Percentiles rank a stretch among this genome's conserved stretches.
phyloP scores from a whole-genome alignment of 2,113 vertebrate species.

The Ariopsis seemanni region DNA sequence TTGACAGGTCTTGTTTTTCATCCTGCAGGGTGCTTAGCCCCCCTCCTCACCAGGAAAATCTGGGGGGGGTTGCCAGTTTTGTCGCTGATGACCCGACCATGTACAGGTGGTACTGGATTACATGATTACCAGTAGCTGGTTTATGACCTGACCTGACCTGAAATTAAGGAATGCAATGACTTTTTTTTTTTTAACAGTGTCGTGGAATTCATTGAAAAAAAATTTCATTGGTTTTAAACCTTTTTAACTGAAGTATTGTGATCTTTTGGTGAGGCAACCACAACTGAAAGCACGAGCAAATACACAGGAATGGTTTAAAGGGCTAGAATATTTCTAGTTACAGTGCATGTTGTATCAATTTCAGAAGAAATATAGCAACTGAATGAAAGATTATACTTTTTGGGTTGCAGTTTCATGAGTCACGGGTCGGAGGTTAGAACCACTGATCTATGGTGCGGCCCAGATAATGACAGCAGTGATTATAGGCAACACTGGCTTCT shows the following conservation, averaged over 20 bases:
- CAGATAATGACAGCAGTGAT: conserved; percentile 25
- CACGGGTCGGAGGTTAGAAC: neutral
- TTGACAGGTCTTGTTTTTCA: too few relatives aligned
- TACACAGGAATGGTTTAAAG: neutral
- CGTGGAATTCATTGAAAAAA: neutral
- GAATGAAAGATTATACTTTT: neutral
- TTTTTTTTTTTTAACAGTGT: neutral
- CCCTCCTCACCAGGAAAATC: too few relatives aligned
- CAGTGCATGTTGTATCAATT: neutral
- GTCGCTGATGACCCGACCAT: too few relatives aligned
- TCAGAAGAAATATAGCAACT: neutral
- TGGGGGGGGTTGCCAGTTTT: too few relatives aligned
- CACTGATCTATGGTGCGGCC: neutral
- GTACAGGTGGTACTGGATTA: too few relatives aligned
- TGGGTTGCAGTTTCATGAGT: neutral
- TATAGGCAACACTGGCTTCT: neutral
- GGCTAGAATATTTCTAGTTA: neutral
- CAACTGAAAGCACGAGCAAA: neutral
- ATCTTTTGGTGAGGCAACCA: neutral
- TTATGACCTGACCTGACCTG: too few relatives aligned
- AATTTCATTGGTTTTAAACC: neutral
- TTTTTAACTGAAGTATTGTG: neutral
- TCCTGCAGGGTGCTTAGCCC: too few relatives aligned
- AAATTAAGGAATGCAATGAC: neutral
- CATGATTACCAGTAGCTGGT: too few relatives aligned